Evolutionary conservation across 2,888 invertebrate species (phyloP).

Genomic region (Luffia ferchaultella): DNA sequence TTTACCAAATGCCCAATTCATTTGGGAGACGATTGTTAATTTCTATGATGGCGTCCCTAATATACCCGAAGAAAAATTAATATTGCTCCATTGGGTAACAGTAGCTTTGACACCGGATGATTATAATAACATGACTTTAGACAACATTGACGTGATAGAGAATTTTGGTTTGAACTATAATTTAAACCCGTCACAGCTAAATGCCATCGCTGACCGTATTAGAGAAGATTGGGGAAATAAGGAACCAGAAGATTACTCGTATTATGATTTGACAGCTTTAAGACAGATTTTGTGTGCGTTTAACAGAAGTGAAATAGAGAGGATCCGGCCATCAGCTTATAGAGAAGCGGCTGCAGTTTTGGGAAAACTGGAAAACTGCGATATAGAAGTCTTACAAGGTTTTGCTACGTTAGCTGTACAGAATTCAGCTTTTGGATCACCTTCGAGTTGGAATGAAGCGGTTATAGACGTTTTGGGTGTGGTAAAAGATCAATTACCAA

Average conservation of each 20-base stretch:
- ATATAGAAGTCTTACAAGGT: slow-evolving; percentile 39
- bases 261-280: slow-evolving; percentile 60
- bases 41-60: slow-evolving; percentile 33
- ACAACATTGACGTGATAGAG: slow-evolving; percentile 57
- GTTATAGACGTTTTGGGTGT: slow-evolving; percentile 39
- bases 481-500: slow-evolving; percentile 41
- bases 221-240: slow-evolving; percentile 60
- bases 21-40: slow-evolving; percentile 41
- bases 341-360: slow-evolving; percentile 50
- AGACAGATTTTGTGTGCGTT: slow-evolving; percentile 66
- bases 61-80: slow-evolving; percentile 47
- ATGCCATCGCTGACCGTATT: slow-evolving; percentile 55
- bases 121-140: slow-evolving; percentile 56
- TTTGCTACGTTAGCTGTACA: slow-evolving; percentile 52
- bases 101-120: slow-evolving; percentile 52
- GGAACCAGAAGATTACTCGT: slow-evolving; percentile 61
- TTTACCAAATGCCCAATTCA: slow-evolving; percentile 29
- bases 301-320: slow-evolving; percentile 53
- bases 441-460: slow-evolving; percentile 38
- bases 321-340: slow-evolving; percentile 61
- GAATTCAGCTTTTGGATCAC: slow-evolving; percentile 46
- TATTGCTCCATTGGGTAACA: slow-evolving; percentile 50
- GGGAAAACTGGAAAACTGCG: slow-evolving; percentile 50
- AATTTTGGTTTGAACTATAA: slow-evolving; percentile 62
- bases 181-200: slow-evolving; percentile 40